Conservation (phyloP, 2,888 invertebrate species). For the Noctua pronuba region DNA sequence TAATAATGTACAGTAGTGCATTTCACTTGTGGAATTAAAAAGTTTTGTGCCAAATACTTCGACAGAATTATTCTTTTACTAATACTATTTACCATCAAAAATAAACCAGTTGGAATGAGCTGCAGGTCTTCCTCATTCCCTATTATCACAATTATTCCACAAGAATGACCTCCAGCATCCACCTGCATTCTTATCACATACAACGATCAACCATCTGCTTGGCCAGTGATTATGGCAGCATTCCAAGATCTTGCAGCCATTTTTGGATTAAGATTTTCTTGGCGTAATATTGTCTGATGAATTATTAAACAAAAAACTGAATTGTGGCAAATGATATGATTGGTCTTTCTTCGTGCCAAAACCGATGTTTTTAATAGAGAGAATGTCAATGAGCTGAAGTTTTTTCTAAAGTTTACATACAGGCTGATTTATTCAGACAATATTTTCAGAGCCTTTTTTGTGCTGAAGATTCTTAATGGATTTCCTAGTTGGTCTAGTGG, state of each 20-base stretch:
- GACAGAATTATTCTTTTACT: too few relatives aligned
- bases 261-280: slow-evolving; percentile 14
- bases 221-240: slow-evolving; percentile 20
- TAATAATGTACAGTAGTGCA: too few relatives aligned
- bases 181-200: slow-evolving; percentile 19
- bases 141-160: slow-evolving; percentile 8
- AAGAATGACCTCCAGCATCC: not conserved
- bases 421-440: not conserved
- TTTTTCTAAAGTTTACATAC: not conserved
- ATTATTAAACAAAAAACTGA: slow-evolving; percentile 19
- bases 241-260: slow-evolving; percentile 28
- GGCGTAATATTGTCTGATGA: not conserved
- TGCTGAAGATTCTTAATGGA: not conserved
- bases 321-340: slow-evolving; percentile 33
- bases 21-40: too few relatives aligned
- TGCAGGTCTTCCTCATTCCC: not conserved
- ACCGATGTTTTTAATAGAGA: not conserved
- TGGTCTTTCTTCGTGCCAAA: not conserved
- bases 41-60: too few relatives aligned
- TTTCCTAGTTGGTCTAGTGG: not conserved
- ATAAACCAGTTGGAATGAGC: not conserved
- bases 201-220: slow-evolving; percentile 6
- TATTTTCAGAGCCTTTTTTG: not conserved
- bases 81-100: not conserved
- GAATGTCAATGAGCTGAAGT: not conserved